phyloP scores from a whole-genome alignment of 1,140 invertebrate species.

The Bombus cullumanus region DNA sequence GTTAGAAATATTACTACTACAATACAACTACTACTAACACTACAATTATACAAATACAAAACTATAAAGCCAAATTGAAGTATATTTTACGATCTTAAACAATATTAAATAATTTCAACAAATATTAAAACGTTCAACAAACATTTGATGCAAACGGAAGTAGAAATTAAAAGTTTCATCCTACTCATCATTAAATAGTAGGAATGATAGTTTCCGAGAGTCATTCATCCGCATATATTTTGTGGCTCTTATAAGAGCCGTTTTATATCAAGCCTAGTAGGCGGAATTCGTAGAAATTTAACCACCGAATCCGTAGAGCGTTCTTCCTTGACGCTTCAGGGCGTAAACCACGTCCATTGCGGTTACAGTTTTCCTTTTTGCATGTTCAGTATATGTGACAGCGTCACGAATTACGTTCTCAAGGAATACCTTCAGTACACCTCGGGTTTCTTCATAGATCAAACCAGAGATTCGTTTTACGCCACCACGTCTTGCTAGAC shows the following conservation, averaged over 20 bases:
- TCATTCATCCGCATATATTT: neutral
- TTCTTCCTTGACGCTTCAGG: constrained; percentile 70
- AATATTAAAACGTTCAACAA: neutral
- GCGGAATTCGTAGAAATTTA: constrained; percentile 49
- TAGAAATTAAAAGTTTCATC: neutral
- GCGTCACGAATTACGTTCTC: constrained; percentile 82
- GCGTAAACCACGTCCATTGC: constrained; percentile 81
- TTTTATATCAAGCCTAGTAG: neutral
- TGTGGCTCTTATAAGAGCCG: constrained; percentile 63
- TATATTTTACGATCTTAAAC: neutral
- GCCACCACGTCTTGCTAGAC: constrained; percentile 54
- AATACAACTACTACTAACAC: neutral
- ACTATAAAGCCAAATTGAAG: neutral
- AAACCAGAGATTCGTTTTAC: constrained; percentile 54
- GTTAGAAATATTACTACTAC: neutral
- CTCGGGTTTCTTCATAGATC: constrained; percentile 41
- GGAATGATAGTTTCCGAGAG: neutral
- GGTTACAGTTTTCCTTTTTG: constrained; percentile 82
- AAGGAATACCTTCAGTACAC: constrained; percentile 63
- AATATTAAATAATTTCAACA: neutral
- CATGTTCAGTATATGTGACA: constrained; percentile 77
- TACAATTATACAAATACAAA: no score
- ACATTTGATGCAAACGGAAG: neutral
- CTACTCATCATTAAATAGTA: neutral
- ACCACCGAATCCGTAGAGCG: constrained; percentile 76